Conservation (phyloP, 2,888 invertebrate genomes). For the Anticlea derivata region DNA sequence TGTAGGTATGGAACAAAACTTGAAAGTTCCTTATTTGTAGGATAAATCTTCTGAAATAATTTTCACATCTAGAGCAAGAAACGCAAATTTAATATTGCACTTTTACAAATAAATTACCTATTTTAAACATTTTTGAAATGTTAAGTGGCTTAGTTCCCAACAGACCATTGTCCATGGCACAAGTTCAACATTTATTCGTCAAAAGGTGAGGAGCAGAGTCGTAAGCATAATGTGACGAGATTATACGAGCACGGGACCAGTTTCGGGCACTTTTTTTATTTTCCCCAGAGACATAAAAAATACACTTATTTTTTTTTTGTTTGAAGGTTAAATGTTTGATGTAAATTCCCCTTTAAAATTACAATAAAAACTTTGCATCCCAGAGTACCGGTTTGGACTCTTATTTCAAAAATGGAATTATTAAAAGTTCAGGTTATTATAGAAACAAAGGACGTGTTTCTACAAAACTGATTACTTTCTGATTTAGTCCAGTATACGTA, state of each 20-base stretch:
- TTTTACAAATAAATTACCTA: neutral
- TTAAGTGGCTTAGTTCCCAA: conserved; percentile 13
- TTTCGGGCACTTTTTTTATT: conserved; percentile 56
- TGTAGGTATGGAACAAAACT: too few relatives aligned
- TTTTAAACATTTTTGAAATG: conserved; percentile 2
- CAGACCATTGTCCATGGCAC: conserved; percentile 21
- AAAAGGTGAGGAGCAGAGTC: conserved; percentile 55
- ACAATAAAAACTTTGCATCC: neutral
- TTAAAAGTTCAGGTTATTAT: too few relatives aligned
- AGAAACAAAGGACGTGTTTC: too few relatives aligned
- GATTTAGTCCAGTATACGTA: conserved; percentile 6
- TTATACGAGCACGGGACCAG: conserved; percentile 58
- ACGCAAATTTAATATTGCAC: neutral
- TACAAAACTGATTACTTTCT: too few relatives aligned
- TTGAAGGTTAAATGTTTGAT: conserved; percentile 48
- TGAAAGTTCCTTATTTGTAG: too few relatives aligned
- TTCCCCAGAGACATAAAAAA: conserved; percentile 51
- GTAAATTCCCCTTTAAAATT: conserved; percentile 21
- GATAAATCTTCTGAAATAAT: too few relatives aligned
- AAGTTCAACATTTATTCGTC: conserved; percentile 51
- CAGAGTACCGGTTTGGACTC: neutral
- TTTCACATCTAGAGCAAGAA: neutral
- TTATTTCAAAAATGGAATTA: too few relatives aligned
- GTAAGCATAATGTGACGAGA: conserved; percentile 56
- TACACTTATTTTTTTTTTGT: conserved; percentile 44